A percentile compares a stretch with the other conserved stretches of the same genome.
phyloP scores from a whole-genome alignment of 2,888 invertebrate species.

The Cacoxenus indagator region DNA sequence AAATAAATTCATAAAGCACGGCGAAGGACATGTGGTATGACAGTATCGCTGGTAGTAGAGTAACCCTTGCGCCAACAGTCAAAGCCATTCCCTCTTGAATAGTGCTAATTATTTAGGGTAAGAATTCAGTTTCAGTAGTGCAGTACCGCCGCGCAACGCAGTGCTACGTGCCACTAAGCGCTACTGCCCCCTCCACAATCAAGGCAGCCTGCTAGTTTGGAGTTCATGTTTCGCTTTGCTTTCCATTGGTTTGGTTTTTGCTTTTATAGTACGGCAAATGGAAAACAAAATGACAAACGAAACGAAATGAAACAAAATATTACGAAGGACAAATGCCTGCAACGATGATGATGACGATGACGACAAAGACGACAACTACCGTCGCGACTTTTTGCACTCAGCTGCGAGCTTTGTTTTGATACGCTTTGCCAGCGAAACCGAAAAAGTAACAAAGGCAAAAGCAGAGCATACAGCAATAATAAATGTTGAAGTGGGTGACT shows the following conservation, averaged over 20 bases:
- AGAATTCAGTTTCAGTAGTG: conserved; percentile 40
- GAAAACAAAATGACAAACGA: conserved; percentile 49
- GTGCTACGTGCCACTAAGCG: conserved; percentile 55
- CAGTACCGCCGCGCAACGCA: conserved; percentile 33
- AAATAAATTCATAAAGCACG: neutral
- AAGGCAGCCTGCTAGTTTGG: conserved; percentile 29
- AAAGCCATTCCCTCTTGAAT: conserved; percentile 57
- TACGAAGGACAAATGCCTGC: conserved; percentile 18
- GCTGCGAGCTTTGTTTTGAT: neutral
- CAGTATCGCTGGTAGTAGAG: neutral
- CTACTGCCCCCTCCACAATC: conserved; percentile 39
- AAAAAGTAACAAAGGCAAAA: conserved; percentile 41
- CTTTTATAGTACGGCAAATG: conserved; percentile 46
- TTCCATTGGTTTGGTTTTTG: conserved; percentile 25
- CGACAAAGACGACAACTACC: neutral
- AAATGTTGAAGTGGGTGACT: neutral
- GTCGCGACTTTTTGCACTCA: conserved; percentile 48
- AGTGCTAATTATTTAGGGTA: conserved; percentile 67
- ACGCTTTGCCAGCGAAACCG: conserved; percentile 39
- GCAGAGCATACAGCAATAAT: neutral
- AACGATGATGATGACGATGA: conserved; percentile 8
- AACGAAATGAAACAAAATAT: conserved; percentile 17
- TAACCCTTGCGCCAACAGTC: conserved; percentile 23
- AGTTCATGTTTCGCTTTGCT: conserved; percentile 11
- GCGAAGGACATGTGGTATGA: neutral